Evolutionary conservation across 2,888 invertebrate genomes (phyloP), one percentile per base, ranked within the genome.

Genomic region (Celastrina argiolus): DNA sequence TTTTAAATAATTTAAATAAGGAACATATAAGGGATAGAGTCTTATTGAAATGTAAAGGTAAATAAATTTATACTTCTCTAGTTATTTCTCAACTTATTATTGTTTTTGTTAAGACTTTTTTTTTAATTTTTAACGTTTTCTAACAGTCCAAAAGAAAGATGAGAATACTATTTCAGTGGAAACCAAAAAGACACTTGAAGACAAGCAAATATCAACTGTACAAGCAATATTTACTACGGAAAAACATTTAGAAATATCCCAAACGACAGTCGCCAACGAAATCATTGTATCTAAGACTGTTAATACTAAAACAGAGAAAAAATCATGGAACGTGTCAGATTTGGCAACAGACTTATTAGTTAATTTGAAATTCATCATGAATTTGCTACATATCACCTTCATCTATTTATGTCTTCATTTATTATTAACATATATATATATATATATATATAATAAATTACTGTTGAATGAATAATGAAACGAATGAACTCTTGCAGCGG

Each of bases 401-500:
- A n/a, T n/a, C n/a, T n/a, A n/a, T n/a, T n/a, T n/a, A n/a, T n/a
- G n/a, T n/a, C n/a, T n/a, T n/a, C n/a, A n/a, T n/a, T n/a, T n/a
- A n/a, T n/a, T n/a, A n/a, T n/a, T n/a, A n/a, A n/a, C n/a, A n/a
- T n/a, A n/a, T n/a, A n/a, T n/a, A n/a, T n/a, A n/a, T n/a, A n/a
- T n/a, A n/a, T n/a, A n/a, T n/a, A n/a, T n/a, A n/a, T n/a, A n/a
- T n/a, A 31, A 28, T 1, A 28, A 4, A 31, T 31, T 31, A 31
- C 7, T 5, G 4, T 31, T 31, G 31, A n/a, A n/a, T n/a, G n/a
- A n/a, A n/a, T n/a, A n/a, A n/a, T n/a, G n/a, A n/a, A n/a, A n/a
- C n/a, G n/a, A n/a, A n/a, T n/a, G n/a, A n/a, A 41, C 41, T 36
- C 6, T 56, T 63, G 3, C 74, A 85, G 96, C 97, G 18, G 96